Evolutionary conservation across 2,113 vertebrate genomes (phyloP).

Genomic region (Euleptes europaea): DNA sequence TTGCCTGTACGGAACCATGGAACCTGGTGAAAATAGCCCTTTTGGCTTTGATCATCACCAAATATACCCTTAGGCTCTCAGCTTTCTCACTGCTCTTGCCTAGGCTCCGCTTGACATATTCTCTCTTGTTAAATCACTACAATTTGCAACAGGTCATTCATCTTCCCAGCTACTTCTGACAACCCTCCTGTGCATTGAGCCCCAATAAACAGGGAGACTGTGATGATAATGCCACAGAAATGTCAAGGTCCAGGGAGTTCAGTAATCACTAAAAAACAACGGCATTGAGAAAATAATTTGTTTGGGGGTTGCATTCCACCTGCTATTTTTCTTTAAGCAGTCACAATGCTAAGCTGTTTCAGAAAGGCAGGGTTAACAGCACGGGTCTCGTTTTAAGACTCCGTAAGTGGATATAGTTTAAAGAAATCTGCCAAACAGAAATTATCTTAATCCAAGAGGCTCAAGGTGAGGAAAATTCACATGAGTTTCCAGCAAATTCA

Average conservation of each 20-base stretch:
- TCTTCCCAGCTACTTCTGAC: slow-evolving; percentile 28
- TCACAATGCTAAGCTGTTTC: background rate
- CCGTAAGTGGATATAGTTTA: background rate
- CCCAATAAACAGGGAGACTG: background rate
- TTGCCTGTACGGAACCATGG: slow-evolving; percentile 4
- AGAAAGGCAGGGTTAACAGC: background rate
- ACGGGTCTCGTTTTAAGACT: background rate
- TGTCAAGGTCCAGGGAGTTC: slow-evolving; percentile 8
- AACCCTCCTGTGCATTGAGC: background rate
- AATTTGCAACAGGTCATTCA: slow-evolving; percentile 37
- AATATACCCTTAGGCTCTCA: slow-evolving; percentile 23
- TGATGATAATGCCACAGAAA: background rate
- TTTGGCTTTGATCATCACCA: slow-evolving; percentile 28
- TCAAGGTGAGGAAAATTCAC: background rate
- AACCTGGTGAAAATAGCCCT: slow-evolving; percentile 13
- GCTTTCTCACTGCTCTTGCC: slow-evolving; percentile 8
- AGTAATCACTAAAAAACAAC: background rate
- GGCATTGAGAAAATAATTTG: background rate
- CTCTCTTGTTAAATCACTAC: slow-evolving; percentile 35
- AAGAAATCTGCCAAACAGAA: background rate
- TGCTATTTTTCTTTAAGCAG: background rate
- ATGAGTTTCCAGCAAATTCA: background rate
- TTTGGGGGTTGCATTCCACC: slow-evolving; percentile 4
- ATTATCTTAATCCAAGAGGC: background rate
- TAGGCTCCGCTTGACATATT: slow-evolving; percentile 16